These are phyloP conservation scores for Eupeodes luniger DNA, from an alignment of 2,888 invertebrate species.

Conservation along the genomic window DNA sequence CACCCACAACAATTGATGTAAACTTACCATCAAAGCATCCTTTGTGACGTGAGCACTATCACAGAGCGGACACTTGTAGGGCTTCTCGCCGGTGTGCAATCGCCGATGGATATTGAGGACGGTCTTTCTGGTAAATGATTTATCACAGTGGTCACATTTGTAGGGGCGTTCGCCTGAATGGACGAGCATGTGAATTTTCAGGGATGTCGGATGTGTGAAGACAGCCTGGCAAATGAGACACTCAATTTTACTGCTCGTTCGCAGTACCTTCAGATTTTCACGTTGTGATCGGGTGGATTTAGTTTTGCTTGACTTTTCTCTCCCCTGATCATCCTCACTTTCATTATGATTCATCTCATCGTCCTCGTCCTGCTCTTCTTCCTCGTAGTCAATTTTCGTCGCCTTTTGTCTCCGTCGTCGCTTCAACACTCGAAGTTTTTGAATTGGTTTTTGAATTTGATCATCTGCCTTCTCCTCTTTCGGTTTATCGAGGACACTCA, in stretches of 20 bases:
- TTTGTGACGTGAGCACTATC: constrained; percentile 68
- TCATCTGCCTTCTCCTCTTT: not conserved
- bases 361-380: constrained; percentile 34
- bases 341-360: constrained; percentile 26
- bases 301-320: not conserved
- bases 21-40: constrained; percentile 68
- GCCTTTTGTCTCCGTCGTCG: not conserved
- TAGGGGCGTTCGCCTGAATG: constrained; percentile 76
- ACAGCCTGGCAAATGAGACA: constrained; percentile 72
- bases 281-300: constrained; percentile 45
- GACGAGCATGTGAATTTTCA: constrained; percentile 74
- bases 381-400: constrained; percentile 26
- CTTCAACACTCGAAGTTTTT: constrained; percentile 29
- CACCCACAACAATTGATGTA: too few species aligned
- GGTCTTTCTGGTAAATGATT: constrained; percentile 71
- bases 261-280: constrained; percentile 62
- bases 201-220: constrained; percentile 70
- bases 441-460: constrained; percentile 1
- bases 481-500: not conserved
- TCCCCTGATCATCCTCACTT: constrained; percentile 23
- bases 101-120: constrained; percentile 74
- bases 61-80: constrained; percentile 75
- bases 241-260: constrained; percentile 65
- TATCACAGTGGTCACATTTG: constrained; percentile 75
- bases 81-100: constrained; percentile 73